phyloP scores from a whole-genome alignment of 2,888 invertebrate genomes.

The Zaprionus bogoriensis region DNA sequence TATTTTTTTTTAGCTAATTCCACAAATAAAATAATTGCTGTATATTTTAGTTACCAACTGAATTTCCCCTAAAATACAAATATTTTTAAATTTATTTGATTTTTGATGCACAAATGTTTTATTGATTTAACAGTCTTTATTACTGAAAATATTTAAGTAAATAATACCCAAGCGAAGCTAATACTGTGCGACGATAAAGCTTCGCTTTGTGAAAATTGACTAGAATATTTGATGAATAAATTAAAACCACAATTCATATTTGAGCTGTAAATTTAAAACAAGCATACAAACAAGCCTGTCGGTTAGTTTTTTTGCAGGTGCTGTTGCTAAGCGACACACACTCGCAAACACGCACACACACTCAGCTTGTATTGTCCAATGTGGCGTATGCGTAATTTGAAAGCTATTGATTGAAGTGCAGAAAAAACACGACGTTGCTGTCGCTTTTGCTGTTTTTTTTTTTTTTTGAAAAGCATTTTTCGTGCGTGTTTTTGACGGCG shows the following conservation, averaged over 20 bases:
- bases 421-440: constrained; percentile 4
- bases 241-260: neutral
- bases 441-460: neutral
- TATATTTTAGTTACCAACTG: too few species aligned
- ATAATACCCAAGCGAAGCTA: neutral
- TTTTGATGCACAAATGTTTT: too few species aligned
- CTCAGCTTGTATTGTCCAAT: constrained; percentile 8
- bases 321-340: neutral
- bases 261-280: too few species aligned
- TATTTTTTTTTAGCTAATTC: too few species aligned
- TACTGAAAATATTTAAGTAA: neutral
- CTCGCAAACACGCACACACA: neutral
- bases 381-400: constrained; percentile 36
- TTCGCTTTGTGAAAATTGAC: neutral
- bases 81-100: neutral
- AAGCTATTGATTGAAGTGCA: constrained; percentile 28
- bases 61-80: too few species aligned
- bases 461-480: constrained; percentile 21
- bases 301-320: neutral
- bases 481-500: constrained; percentile 58
- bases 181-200: neutral
- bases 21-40: too few species aligned
- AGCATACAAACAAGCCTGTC: too few species aligned
- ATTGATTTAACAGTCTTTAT: neutral
- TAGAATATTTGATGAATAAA: neutral